Evolutionary conservation across 2,113 vertebrate genomes (phyloP), one percentile per base, ranked within the genome.

Genomic region (Rousettus leschenaultii): DNA sequence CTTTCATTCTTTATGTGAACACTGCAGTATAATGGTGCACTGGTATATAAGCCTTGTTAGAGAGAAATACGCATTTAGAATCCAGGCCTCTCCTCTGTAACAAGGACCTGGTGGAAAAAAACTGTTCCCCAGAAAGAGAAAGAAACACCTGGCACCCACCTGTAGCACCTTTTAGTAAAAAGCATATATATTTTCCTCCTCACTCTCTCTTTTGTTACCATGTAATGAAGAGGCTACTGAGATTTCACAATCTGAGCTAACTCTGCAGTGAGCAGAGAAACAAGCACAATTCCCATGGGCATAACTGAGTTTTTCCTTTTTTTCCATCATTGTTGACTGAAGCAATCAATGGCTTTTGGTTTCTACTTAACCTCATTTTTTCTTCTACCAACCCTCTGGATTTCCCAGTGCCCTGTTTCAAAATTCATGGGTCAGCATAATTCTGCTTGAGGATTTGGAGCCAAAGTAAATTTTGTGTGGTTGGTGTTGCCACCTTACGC

Each of bases 101-200:
- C 13, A 16, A 95, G 45, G 1, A 40, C 11, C 38, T 74, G 22
- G 85, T 18, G 30, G 33, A 86, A 86, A 55, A 30, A 30, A 61
- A 59, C 19, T 59, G 3, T 91, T 94, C 51, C 38, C 19, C 74
- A 70, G 40, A 28, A 73, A 68, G 94, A 83, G 53, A 87, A 57
- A 71, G 24, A 85, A 48, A 40, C 12, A 24, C 18, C 51, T 1
- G 30, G 30, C 12, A 84, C 10, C 14, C 45, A 94, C 80, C 91
- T 88, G 66, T 57, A 35, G 21, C 33, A 11, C 30, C 71, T 89
- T 19, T 94, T 65, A 87, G 26, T 73, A 73, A 93, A 92, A 94
- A 91, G n/a, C 24, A 92, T 48, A 87, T 51, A n/a, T 6, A 15
- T 73, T 88, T 86, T 96, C 65, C 66, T 84, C 85, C 26, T 87